Evolutionary conservation across 2,113 vertebrate species (phyloP), one percentile per base, ranked within the genome.

Genomic region (Pomatostomus ruficeps): DNA sequence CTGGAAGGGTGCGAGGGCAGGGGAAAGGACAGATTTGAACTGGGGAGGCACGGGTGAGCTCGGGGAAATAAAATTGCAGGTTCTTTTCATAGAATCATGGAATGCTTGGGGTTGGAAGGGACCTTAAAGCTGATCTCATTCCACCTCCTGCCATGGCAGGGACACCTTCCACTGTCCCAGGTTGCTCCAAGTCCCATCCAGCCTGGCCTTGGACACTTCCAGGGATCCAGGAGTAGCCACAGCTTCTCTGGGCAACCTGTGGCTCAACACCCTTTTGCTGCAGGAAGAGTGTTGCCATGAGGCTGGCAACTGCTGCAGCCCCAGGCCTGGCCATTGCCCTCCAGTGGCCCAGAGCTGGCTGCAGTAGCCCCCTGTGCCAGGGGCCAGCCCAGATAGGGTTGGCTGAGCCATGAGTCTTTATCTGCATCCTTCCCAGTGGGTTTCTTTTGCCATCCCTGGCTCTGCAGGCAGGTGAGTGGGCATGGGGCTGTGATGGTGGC

Each of bases 151-250:
- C 45, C 1, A 0, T 21, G 23, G 21, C 36, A 59, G 61, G 29
- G n/a, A 31, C 20, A 46, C 29, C 24, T 82, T 3, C 40, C 62
- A 31, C n/a, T 3, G 0, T 3, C 40, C 11, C 77, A 67, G 61
- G 20, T 0, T 61, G 33, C 40, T 68, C n/a, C n/a, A 51, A 59
- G 19, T 1, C 33, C 51, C 0, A 0, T 73, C 76, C 45, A 59
- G 0, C 52, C 54, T 48, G 62, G n/a, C 8, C 40, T 61, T 19
- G 70, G 35, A 2, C 40, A 48, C 25, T 82, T 1, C 22, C 25
- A 14, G 46, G 25, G 29, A 14, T 46, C 33, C 26, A 18, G 70
- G 40, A 21, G n/a, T 54, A 82, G 29, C 40, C 29, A 26, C 70
- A 89, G 54, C n/a, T 54, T 2, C n/a, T 75, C 54, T 82, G 70